A percentile compares a stretch with the other conserved stretches of the same genome.
Evolutionary conservation across 2,797 vertebrate species (phyloP).

Genomic region (Coregonus ussuriensis): DNA sequence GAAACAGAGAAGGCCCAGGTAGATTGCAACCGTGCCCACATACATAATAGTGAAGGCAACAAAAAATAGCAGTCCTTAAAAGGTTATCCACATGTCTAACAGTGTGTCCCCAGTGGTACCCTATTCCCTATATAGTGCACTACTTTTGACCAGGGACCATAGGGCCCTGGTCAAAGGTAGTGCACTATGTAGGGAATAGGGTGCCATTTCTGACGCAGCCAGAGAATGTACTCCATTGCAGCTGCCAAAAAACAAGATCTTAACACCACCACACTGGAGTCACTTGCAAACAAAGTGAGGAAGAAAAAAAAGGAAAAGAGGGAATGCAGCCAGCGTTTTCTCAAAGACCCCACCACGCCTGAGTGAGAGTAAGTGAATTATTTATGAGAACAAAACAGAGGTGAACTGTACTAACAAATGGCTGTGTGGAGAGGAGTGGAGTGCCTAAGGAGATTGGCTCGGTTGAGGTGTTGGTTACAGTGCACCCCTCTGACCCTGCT

Average conservation of each 20-base stretch:
- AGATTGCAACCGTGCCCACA: not conserved
- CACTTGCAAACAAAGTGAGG: not conserved
- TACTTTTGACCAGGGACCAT: not conserved
- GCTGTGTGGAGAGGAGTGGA: not conserved
- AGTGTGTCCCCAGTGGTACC: not conserved
- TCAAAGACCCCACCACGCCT: not conserved
- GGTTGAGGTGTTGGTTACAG: not conserved
- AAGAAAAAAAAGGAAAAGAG: not conserved
- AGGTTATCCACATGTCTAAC: not conserved
- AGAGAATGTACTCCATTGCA: not conserved
- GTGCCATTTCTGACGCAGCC: not conserved
- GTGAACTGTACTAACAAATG: not conserved
- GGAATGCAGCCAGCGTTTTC: not conserved
- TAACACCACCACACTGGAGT: not conserved
- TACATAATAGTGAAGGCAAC: not conserved
- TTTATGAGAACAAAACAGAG: not conserved
- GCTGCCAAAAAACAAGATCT: not conserved
- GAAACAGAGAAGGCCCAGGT: not conserved
- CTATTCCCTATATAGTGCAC: not conserved
- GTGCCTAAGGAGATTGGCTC: not conserved
- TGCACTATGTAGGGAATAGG: not conserved
- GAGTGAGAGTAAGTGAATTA: slow-evolving; percentile 7
- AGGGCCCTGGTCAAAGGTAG: not conserved
- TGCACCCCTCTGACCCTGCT: not conserved
- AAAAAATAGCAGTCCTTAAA: slow-evolving; percentile 1